Evolutionary conservation across 2,113 vertebrate species (phyloP).

Genomic region (Epinephelus moara): DNA sequence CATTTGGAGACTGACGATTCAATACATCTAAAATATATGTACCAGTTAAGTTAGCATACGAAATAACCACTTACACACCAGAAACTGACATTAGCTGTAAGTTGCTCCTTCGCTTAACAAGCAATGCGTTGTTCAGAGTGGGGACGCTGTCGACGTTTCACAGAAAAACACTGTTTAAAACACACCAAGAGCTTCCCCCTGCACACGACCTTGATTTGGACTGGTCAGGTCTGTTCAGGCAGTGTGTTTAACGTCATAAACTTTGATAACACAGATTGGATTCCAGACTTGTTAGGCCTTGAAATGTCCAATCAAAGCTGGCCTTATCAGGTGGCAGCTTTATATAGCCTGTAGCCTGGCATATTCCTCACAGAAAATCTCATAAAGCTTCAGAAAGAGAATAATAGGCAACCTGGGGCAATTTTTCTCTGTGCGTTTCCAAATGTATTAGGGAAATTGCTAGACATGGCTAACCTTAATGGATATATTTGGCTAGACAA

Average conservation of each 20-base stretch:
- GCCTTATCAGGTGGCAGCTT: conserved; percentile 44
- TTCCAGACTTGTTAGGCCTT: conserved; percentile 57
- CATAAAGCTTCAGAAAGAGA: conserved; percentile 31
- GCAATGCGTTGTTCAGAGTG: background rate
- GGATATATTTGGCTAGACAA: background rate
- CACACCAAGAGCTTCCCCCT: conserved; percentile 31
- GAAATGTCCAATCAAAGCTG: conserved; percentile 42
- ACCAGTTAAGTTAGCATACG: background rate
- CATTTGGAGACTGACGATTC: background rate
- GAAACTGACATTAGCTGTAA: background rate
- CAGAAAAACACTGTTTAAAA: conserved; percentile 6
- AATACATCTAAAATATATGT: background rate
- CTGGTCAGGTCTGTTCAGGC: conserved; percentile 48
- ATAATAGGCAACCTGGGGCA: conserved; percentile 5
- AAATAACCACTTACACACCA: background rate
- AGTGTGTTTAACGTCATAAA: conserved; percentile 63
- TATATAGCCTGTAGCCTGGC: conserved; percentile 17
- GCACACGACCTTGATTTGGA: conserved; percentile 61
- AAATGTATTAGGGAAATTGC: background rate
- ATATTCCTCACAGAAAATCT: conserved; percentile 16
- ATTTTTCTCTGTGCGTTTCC: background rate
- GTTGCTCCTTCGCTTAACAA: background rate
- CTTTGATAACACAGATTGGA: conserved; percentile 63
- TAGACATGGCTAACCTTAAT: background rate
- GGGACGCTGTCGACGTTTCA: background rate